Evolutionary conservation across 2,113 vertebrate genomes (phyloP), one percentile per base, ranked within the genome.

Genomic region (Prinia subflava): DNA sequence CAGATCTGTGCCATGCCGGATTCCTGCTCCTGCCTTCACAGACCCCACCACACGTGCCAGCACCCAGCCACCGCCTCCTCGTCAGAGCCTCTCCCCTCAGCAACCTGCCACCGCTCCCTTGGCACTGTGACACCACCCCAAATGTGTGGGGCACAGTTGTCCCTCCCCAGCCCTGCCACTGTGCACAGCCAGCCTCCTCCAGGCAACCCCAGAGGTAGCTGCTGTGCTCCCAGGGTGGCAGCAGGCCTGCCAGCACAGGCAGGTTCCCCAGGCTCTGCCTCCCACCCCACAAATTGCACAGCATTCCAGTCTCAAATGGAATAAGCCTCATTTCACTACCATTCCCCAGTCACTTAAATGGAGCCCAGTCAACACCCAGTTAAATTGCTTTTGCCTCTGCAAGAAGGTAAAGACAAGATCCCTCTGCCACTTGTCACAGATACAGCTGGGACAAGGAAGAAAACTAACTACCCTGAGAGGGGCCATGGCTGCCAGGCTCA

Each of bases 401-500:
- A 85, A 78, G 57, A 60, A 33, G 13, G 35, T 37, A 35, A 82
- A 93, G 44, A 37, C 79, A 91, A 69, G 73, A 85, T 17, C 9
- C 59, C 62, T 55, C 46, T 69, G 60, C 35, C 49, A 41, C 65
- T 89, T 92, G 70, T 62, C 76, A 63, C 52, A 81, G 30, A 30
- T 18, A 41, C 39, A 62, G 21, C 64, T 64, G 47, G 62, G 35
- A 64, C 79, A 79, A 70, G 71, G 52, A 88, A 22, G 75, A 87
- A 89, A 84, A 75, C 37, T 13, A 92, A 50, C 75, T 50, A 52
- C 87, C 76, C 87, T 20, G 63, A 87, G 90, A 92, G 83, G 91
- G 49, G 52, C 87, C 94, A 81, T 70, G 41, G 90, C 90, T 94
- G 67, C 91, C 74, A 81, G 69, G 80, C 93, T 64, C 76, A 90